phyloP scores from a whole-genome alignment of 2,797 vertebrate species.

The Tenualosa thibaudeaui region DNA sequence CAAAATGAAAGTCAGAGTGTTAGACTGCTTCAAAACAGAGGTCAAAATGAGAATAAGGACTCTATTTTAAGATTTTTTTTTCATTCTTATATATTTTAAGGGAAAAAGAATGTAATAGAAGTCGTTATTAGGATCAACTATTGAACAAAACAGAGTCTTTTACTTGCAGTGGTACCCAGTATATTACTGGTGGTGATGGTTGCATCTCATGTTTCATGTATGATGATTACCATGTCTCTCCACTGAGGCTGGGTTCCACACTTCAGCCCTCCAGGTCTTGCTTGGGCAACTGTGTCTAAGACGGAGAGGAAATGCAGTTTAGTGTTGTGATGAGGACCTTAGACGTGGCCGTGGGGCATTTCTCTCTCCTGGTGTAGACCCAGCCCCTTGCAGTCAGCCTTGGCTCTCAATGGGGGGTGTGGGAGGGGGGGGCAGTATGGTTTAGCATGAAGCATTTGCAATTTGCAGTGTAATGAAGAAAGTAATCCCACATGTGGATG shows the following conservation, averaged over 20 bases:
- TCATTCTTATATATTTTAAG: not conserved
- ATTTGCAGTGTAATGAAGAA: constrained; percentile 45
- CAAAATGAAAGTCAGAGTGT: too few species aligned
- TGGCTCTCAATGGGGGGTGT: not conserved
- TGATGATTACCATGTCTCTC: not conserved
- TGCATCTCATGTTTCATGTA: not conserved
- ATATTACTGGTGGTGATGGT: not conserved
- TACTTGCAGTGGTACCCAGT: not conserved
- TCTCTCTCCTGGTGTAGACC: not conserved
- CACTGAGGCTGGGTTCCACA: not conserved
- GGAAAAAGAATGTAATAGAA: not conserved
- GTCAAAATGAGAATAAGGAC: not conserved
- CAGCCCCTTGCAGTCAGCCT: not conserved
- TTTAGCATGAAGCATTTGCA: constrained; percentile 39
- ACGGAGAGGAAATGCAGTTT: not conserved
- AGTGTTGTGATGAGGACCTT: not conserved
- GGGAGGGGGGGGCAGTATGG: not conserved
- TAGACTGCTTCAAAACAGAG: not conserved
- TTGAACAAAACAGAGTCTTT: not conserved
- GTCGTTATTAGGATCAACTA: not conserved
- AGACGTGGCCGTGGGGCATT: not conserved
- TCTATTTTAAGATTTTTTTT: not conserved
- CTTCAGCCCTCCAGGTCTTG: not conserved
- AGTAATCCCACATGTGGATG: constrained; percentile 48
- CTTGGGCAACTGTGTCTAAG: not conserved